Percentiles rank a stretch among this genome's conserved stretches.
Conservation (phyloP, 2,113 vertebrate species). For the Mesocricetus auratus region DNA sequence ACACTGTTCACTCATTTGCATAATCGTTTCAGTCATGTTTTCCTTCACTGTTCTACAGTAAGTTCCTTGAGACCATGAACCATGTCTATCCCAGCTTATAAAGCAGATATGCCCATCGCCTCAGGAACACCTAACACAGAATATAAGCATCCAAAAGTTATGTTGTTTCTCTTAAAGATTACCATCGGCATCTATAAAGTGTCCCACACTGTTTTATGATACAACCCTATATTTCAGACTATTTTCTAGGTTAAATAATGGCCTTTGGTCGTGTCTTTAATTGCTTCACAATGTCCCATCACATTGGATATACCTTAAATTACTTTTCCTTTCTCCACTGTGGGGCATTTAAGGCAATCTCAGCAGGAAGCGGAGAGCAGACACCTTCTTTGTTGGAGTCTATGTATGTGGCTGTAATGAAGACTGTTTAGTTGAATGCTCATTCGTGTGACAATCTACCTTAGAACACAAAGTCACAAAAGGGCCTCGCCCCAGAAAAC, state of each 20-base stretch:
- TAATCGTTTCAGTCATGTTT: not conserved
- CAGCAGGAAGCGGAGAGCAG: not conserved
- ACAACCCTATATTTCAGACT: not conserved
- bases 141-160: not conserved
- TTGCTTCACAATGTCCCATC: not conserved
- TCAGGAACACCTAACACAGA: no score
- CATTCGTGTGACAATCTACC: not conserved
- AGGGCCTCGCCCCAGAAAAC: no score
- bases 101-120: not conserved
- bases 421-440: not conserved
- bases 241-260: not conserved
- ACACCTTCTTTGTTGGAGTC: not conserved
- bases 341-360: not conserved
- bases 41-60: not conserved
- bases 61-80: not conserved
- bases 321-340: not conserved
- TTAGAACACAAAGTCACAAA: not conserved
- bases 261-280: not conserved
- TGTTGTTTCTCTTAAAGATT: not conserved
- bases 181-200: not conserved
- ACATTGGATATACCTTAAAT: not conserved
- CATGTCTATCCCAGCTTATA: not conserved
- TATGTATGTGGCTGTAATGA: not conserved
- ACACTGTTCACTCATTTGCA: fast-evolving
- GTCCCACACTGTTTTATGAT: not conserved